Evolutionary conservation across 2,888 invertebrate genomes (phyloP), one percentile per base, ranked within the genome.

Genomic region (Dasypolia templi): DNA sequence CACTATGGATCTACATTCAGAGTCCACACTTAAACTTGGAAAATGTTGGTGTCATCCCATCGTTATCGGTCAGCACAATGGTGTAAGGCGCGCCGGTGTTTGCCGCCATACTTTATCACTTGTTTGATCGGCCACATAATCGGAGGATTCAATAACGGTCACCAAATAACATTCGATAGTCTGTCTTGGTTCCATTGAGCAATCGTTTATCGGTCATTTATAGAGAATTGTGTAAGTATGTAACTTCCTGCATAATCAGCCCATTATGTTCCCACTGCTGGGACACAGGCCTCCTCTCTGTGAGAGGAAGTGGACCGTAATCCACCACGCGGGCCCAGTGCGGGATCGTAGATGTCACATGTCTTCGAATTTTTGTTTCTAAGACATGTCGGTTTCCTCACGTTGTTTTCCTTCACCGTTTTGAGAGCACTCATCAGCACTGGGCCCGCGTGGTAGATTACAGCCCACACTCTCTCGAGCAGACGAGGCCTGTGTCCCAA

Each of bases 11-110:
- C 7, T 35, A 55, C 42, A 68, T 39, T 44, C 29, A 26, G 53
- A n/a, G 51, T 51, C 44, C 44, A 63, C 55, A 63, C 12, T 53
- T 51, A 72, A 72, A 73, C 53, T 62, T 42, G 71, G 58, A 4
- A 22, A 51, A 26, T 51, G 39, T 69, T 85, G 83, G 76, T 78
- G 84, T 86, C 74, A 83, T 84, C 81, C 83, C 86, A 67, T 61
- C 74, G 72, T 81, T 87, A 87, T 87, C 86, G 86, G 86, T 87
- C 86, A 87, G 29, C 7, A 86, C 83, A 86, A 86, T 81, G 75
- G 84, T 56, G 69, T 51, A 73, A 82, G 85, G 72, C 87, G 78
- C 83, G 77, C 82, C 87, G 42, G 39, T 86, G 75, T 87, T 82
- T 87, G 65, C 82, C 67, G 72, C 72, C 74, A 72, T 77, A 69